Evolutionary conservation across 2,797 vertebrate species (phyloP), one percentile per base, ranked within the genome.

Genomic region (Streptopelia turtur): DNA sequence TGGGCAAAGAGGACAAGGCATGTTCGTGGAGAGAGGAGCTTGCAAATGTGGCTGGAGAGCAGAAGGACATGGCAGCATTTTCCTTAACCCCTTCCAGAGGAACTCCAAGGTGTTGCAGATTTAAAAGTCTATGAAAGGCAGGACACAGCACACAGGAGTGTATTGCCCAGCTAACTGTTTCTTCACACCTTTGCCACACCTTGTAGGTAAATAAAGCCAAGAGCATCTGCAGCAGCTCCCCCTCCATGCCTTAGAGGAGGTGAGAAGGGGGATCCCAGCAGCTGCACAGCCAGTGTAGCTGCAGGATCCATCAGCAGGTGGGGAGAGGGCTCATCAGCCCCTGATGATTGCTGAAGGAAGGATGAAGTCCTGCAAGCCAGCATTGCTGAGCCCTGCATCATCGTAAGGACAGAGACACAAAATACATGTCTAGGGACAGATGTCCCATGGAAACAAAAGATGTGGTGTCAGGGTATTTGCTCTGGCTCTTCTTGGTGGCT

Each of bases 41-140:
- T 89, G 61, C 16, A 5, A 52, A 27, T 3, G 1, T n/a, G 43
- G 11, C 68, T 0, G 4, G 66, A 69, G 24, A 18, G 33, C 71
- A 45, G 60, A 53, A 18, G 17, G 10, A 24, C 18, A 5, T 0
- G 0, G 30, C n/a, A 64, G 13, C 3, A 0, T 69, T 86, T 83
- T 39, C n/a, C 27, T 33, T 24, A 57, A 43, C 17, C 6, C 27
- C 18, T 82, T 80, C 55, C 49, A 65, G 68, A 71, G 63, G 25
- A 60, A 15, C n/a, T 61, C 53, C 21, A 41, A 37, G 30, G 53
- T 47, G 30, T 41, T 66, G 47, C 33, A 47, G 23, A 9, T 16
- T 30, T 49, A 66, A 61, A 50, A 65, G 24, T 56, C 52, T 2
- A 0, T 74, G 66, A 60, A 64, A 65, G 35, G 24, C 28, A 50